phyloP scores from a whole-genome alignment of 2,113 vertebrate species.

The Hemichromis elongatus region DNA sequence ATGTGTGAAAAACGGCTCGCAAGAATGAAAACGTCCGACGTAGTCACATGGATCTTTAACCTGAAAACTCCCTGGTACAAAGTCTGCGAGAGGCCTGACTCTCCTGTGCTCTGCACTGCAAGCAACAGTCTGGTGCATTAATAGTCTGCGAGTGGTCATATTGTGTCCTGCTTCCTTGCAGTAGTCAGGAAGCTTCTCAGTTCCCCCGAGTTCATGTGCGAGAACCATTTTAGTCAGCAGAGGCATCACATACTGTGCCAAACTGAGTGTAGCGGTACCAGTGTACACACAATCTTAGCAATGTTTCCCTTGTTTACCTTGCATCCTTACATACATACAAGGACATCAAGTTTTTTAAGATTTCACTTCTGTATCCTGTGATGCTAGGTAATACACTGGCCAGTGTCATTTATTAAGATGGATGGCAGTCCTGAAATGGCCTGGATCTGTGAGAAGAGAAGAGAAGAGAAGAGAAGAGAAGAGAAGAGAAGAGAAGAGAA shows the following conservation, averaged over 20 bases:
- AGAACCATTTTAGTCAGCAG: not conserved
- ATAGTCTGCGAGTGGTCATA: not conserved
- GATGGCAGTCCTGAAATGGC: not conserved
- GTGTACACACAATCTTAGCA: not conserved
- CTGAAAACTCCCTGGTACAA: not conserved
- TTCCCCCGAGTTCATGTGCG: not conserved
- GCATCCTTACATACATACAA: not conserved
- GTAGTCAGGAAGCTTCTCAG: not conserved
- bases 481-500: not conserved
- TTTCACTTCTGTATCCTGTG: not conserved
- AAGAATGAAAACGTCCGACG: not conserved
- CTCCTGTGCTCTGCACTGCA: not conserved
- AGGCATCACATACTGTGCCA: not conserved
- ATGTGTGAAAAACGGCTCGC: not conserved
- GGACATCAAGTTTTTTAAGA: not conserved
- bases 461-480: not conserved
- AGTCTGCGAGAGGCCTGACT: not conserved
- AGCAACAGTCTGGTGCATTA: not conserved
- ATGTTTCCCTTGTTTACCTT: not conserved
- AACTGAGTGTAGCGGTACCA: not conserved
- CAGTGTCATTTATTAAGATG: conserved; percentile 13
- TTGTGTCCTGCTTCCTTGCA: not conserved
- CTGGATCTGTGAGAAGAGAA: not conserved
- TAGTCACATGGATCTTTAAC: not conserved
- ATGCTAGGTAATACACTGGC: not conserved